A percentile compares a stretch with the other conserved stretches of the same genome.
phyloP scores from a whole-genome alignment of 2,888 invertebrate species.

The Limnephilus rhombicus region DNA sequence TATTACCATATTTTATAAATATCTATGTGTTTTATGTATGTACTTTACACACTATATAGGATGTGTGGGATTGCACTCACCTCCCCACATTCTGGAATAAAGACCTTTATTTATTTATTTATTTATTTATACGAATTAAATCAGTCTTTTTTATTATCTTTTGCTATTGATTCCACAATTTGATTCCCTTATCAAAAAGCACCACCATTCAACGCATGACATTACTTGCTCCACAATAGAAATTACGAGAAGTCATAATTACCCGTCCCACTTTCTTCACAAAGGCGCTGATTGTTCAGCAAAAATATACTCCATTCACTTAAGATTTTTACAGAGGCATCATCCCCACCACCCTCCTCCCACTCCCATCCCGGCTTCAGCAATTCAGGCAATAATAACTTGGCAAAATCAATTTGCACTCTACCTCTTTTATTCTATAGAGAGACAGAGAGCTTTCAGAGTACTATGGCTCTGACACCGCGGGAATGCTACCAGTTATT shows the following conservation, averaged over 20 bases:
- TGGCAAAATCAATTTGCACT: constrained; percentile 66
- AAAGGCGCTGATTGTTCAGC: constrained; percentile 12
- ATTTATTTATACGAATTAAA: too few relatives aligned
- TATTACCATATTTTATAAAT: too few relatives aligned
- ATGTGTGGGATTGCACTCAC: too few relatives aligned
- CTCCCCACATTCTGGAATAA: too few relatives aligned
- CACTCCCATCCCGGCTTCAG: not conserved
- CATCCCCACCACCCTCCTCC: not conserved
- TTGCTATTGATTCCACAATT: not conserved
- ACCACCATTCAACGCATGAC: not conserved
- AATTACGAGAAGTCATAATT: not conserved
- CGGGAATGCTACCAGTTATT: constrained; percentile 61
- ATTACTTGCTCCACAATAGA: not conserved
- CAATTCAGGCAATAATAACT: constrained; percentile 61
- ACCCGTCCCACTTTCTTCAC: not conserved
- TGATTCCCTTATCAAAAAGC: not conserved
- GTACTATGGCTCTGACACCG: constrained; percentile 40
- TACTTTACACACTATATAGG: too few relatives aligned
- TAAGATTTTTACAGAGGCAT: constrained; percentile 21
- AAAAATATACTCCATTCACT: constrained; percentile 4
- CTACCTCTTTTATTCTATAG: constrained; percentile 68
- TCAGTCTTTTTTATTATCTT: not conserved
- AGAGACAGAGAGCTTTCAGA: constrained; percentile 24
- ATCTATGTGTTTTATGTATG: too few relatives aligned
- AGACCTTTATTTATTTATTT: too few relatives aligned